Percentiles rank a stretch among this genome's conserved stretches.
Evolutionary conservation across 92 coral and sea anemone genomes (phyloP).

Genomic region (Nematostella vectensis): DNA sequence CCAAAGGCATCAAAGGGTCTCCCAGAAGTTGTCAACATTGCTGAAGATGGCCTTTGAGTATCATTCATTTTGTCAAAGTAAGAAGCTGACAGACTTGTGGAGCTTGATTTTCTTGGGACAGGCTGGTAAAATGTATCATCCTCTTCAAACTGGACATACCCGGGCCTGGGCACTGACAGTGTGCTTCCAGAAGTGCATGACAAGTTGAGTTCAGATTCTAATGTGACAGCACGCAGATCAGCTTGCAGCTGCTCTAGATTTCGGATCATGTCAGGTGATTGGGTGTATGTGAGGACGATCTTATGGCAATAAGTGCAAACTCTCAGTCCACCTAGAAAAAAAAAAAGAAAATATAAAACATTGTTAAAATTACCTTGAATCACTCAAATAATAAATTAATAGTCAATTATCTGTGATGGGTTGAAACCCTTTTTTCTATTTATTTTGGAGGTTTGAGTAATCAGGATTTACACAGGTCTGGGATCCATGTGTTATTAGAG

Average conservation of each 20-base stretch:
- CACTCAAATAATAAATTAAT: too few relatives aligned
- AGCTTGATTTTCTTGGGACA: conserved; percentile 27
- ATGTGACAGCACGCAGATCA: conserved; percentile 54
- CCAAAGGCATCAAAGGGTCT: conserved; percentile 96
- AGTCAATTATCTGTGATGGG: too few relatives aligned
- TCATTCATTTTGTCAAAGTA: conserved; percentile 51
- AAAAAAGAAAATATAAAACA: not conserved
- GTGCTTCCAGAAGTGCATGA: conserved; percentile 17
- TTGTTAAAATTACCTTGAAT: not conserved
- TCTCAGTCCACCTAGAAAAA: conserved; percentile 62
- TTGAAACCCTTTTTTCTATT: too few relatives aligned
- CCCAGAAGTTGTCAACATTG: conserved; percentile 17
- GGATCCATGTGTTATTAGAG: too few relatives aligned
- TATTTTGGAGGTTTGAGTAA: too few relatives aligned
- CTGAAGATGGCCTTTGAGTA: conserved; percentile 27
- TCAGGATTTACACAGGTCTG: too few relatives aligned
- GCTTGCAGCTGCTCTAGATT: conserved; percentile 80
- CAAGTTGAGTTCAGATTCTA: conserved; percentile 40
- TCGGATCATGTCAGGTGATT: conserved; percentile 55
- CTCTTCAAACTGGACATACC: conserved; percentile 58
- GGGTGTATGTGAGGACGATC: conserved; percentile 77
- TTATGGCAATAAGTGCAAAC: conserved; percentile 91
- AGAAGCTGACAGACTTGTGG: conserved; percentile 18
- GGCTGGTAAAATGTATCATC: conserved; percentile 51
- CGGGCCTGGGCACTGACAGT: conserved; percentile 28